phyloP scores from a whole-genome alignment of 1,140 invertebrate genomes.

The Polyergus mexicanus region DNA sequence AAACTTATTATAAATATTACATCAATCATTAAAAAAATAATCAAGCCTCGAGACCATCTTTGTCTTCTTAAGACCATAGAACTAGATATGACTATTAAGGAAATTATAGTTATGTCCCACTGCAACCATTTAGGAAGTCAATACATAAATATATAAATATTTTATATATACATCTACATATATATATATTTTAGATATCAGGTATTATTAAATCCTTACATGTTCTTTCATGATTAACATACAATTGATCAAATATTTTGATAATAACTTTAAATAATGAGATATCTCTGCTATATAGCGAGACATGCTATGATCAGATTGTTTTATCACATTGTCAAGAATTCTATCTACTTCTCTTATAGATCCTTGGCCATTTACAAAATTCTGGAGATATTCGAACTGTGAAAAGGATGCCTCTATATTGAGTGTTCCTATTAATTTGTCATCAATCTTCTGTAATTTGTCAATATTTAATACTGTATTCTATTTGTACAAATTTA shows the following conservation, averaged over 20 bases:
- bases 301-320: constrained; percentile 10
- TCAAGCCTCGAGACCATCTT: constrained; percentile 62
- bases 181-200: constrained; percentile 1
- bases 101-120: constrained; percentile 67
- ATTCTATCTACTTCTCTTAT: constrained; percentile 78
- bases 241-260: neutral
- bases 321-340: constrained; percentile 72
- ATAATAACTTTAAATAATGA: constrained; percentile 45
- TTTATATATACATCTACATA: constrained; percentile 18
- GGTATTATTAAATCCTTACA: constrained; percentile 66
- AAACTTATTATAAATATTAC: constrained; percentile 76
- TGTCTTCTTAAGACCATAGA: constrained; percentile 61
- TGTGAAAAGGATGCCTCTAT: constrained; percentile 73
- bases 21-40: constrained; percentile 66
- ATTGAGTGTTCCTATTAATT: constrained; percentile 69
- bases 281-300: constrained; percentile 46
- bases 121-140: constrained; percentile 63
- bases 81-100: constrained; percentile 55
- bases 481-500: constrained; percentile 5
- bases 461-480: neutral
- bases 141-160: neutral
- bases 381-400: constrained; percentile 73
- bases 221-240: constrained; percentile 49
- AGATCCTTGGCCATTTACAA: constrained; percentile 71
- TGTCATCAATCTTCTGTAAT: constrained; percentile 68